These are phyloP conservation scores for Prionace glauca DNA, from an alignment of 2,797 vertebrate genomes.

Conservation along the genomic window DNA sequence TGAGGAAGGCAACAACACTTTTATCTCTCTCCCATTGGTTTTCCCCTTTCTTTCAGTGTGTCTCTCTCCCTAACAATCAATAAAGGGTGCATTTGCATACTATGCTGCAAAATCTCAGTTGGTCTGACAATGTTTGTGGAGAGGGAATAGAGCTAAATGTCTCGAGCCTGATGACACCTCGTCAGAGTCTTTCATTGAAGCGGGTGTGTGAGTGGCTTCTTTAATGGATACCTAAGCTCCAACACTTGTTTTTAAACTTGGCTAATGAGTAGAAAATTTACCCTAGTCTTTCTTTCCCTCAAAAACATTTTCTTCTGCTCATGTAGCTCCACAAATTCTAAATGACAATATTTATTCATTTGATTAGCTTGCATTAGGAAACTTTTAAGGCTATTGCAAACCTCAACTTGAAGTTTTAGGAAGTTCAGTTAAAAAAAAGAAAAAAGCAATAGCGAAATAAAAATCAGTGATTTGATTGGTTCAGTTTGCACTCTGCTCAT, in stretches of 20 bases:
- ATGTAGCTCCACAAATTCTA: background rate
- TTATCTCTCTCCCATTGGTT: background rate
- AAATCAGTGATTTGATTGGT: background rate
- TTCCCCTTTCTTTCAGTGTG: background rate
- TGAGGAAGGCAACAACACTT: background rate
- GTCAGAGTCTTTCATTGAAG: background rate
- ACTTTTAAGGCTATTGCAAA: background rate
- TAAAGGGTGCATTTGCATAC: no score
- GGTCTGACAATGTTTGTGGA: no score
- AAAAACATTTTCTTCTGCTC: background rate
- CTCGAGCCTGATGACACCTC: no score
- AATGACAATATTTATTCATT: background rate
- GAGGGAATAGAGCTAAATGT: no score
- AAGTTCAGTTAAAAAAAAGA: background rate
- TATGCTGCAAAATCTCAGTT: no score
- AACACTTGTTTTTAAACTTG: background rate
- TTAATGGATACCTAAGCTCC: background rate
- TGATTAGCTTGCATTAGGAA: background rate
- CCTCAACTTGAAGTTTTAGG: background rate
- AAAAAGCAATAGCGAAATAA: background rate
- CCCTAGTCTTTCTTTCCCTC: background rate
- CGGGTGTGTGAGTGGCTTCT: background rate
- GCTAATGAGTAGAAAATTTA: background rate
- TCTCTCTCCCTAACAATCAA: background rate
- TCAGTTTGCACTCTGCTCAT: background rate